These are phyloP conservation scores for Halcyon leucocephala DNA, from an alignment of 2,797 vertebrate species.

Conservation along the genomic window DNA sequence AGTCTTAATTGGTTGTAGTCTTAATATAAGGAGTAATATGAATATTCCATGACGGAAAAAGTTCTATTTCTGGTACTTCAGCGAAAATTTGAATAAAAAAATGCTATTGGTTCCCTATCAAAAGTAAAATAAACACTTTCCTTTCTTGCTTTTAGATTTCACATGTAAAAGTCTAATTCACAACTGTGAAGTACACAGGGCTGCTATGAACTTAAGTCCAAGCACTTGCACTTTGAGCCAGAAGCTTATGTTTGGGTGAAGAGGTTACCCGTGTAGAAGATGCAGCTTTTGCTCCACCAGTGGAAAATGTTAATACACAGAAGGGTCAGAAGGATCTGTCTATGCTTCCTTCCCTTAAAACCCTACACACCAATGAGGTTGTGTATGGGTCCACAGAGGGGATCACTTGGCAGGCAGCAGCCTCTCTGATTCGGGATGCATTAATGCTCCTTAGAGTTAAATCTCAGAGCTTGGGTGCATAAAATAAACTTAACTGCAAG, in stretches of 20 bases:
- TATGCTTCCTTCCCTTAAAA: background rate
- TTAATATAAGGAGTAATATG: background rate
- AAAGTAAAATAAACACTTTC: background rate
- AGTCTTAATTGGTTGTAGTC: background rate
- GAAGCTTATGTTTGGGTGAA: background rate
- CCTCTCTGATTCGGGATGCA: background rate
- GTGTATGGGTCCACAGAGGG: background rate
- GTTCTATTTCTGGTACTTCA: background rate
- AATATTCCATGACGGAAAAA: background rate
- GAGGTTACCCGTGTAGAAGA: background rate
- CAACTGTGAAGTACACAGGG: background rate
- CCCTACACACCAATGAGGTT: background rate
- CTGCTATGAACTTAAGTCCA: background rate
- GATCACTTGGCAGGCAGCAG: background rate
- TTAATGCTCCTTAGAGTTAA: background rate
- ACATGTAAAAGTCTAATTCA: background rate
- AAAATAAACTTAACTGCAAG: conserved; percentile 11
- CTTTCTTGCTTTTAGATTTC: background rate
- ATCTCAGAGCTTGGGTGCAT: background rate
- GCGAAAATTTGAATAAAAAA: background rate
- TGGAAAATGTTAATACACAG: background rate
- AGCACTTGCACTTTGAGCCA: background rate
- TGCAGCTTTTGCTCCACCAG: background rate
- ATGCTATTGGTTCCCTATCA: background rate
- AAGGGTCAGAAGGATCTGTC: background rate